phyloP scores from a whole-genome alignment of 2,888 invertebrate species.

The Nowickia ferox region DNA sequence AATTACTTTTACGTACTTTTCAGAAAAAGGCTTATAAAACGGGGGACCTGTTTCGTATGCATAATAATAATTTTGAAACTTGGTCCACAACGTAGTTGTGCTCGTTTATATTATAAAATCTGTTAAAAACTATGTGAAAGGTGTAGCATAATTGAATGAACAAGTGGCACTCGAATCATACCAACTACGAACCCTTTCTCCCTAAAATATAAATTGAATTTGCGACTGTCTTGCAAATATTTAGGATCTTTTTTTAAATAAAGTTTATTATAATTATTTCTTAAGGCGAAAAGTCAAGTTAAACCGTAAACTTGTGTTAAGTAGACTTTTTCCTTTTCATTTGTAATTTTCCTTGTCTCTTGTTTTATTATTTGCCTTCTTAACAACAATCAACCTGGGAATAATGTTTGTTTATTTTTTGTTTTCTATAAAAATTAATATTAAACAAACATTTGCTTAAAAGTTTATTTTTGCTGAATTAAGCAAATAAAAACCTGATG shows the following conservation, averaged over 20 bases:
- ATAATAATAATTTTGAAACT: too few relatives aligned
- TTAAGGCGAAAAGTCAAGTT: background rate
- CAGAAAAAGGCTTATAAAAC: too few relatives aligned
- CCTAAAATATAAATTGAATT: background rate
- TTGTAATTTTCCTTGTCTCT: conserved; percentile 54
- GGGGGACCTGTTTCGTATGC: too few relatives aligned
- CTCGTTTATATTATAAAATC: too few relatives aligned
- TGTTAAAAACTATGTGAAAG: too few relatives aligned
- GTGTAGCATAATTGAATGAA: too few relatives aligned
- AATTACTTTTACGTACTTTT: too few relatives aligned
- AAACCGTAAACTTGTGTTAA: conserved; percentile 9
- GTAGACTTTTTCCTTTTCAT: conserved; percentile 64
- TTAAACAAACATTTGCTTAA: conserved; percentile 43
- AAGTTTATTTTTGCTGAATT: conserved; percentile 7
- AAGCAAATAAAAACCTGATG: background rate
- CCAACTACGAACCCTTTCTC: too few relatives aligned
- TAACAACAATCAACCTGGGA: conserved; percentile 32
- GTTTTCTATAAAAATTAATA: conserved; percentile 5
- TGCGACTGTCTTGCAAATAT: background rate
- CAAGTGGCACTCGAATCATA: too few relatives aligned
- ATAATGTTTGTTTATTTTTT: background rate
- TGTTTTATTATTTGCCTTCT: conserved; percentile 9
- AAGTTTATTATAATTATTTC: conserved; percentile 7
- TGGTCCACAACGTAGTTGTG: too few relatives aligned
- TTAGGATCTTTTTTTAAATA: background rate